Conservation (phyloP, 1,140 invertebrate genomes). For the Chelonus insularis region DNA sequence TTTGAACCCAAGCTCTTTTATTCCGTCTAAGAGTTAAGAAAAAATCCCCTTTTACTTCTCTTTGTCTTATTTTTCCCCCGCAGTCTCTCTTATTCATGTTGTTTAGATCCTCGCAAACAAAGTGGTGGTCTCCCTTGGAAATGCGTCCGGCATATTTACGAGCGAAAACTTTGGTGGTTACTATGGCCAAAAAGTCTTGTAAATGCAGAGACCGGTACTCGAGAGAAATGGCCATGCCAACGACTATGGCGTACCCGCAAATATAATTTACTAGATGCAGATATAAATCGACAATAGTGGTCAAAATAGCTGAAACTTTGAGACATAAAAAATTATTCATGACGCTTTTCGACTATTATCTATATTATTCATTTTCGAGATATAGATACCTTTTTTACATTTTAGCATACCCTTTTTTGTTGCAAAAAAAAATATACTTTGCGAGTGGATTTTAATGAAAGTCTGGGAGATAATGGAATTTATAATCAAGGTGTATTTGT, state of each 20-base stretch:
- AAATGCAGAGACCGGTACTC: background rate
- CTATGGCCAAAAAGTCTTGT: constrained; percentile 10
- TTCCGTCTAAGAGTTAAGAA: constrained; percentile 16
- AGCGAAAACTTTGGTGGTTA: constrained; percentile 30
- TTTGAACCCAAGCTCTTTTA: constrained; percentile 21
- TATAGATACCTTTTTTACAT: no score
- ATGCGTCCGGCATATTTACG: constrained; percentile 33
- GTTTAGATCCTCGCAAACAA: constrained; percentile 25
- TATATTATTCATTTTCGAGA: no score
- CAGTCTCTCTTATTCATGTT: background rate
- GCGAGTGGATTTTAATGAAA: no score
- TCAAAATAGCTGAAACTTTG: background rate
- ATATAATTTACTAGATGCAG: background rate
- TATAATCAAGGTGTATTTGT: no score
- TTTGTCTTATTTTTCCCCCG: background rate
- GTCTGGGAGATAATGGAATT: no score
- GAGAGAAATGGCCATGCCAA: background rate
- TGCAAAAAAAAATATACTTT: no score
- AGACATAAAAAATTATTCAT: background rate
- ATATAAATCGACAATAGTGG: background rate
- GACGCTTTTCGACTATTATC: background rate
- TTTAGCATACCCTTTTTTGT: no score
- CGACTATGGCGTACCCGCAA: background rate
- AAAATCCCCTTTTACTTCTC: constrained; percentile 13
- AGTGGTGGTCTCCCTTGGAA: constrained; percentile 21